A percentile compares a stretch with the other conserved stretches of the same genome.
Evolutionary conservation across 2,888 invertebrate species (phyloP).

Genomic region (Cremastinae sp.): DNA sequence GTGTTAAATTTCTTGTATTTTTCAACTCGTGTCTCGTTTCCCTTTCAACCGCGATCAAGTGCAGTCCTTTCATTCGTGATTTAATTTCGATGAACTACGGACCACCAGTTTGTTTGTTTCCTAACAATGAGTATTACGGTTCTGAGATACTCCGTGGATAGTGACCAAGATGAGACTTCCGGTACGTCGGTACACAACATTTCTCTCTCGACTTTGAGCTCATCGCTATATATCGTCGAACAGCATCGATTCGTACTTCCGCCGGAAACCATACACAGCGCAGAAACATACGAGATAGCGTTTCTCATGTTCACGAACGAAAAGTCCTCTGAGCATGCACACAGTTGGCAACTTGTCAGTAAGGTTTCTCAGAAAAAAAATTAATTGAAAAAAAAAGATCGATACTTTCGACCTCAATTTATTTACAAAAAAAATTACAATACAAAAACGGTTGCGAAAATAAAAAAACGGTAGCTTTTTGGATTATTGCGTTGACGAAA

Average conservation of each 20-base stretch:
- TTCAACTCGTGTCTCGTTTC: no score
- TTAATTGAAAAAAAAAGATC: no score
- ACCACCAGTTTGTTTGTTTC: conserved; percentile 29
- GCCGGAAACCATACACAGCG: conserved; percentile 45
- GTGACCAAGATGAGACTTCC: conserved; percentile 34
- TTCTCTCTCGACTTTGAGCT: conserved; percentile 13
- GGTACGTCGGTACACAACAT: conserved; percentile 35
- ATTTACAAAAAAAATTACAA: no score
- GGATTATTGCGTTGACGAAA: no score
- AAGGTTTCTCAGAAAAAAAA: no score
- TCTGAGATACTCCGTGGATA: conserved; percentile 22
- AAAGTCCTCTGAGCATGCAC: conserved; percentile 42
- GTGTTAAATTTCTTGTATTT: no score
- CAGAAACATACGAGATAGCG: conserved; percentile 18
- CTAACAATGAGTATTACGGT: conserved; percentile 9
- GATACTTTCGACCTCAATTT: no score
- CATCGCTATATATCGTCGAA: conserved; percentile 14
- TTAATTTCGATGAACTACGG: conserved; percentile 27
- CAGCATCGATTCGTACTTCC: conserved; percentile 50
- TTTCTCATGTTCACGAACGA: neutral
- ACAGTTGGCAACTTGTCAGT: neutral
- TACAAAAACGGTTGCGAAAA: no score
- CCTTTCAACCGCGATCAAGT: no score
- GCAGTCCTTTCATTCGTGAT: no score
- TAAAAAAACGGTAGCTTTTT: no score